Evolutionary conservation across 2,113 vertebrate species (phyloP).

Genomic region (Gallinago paraguaiae): DNA sequence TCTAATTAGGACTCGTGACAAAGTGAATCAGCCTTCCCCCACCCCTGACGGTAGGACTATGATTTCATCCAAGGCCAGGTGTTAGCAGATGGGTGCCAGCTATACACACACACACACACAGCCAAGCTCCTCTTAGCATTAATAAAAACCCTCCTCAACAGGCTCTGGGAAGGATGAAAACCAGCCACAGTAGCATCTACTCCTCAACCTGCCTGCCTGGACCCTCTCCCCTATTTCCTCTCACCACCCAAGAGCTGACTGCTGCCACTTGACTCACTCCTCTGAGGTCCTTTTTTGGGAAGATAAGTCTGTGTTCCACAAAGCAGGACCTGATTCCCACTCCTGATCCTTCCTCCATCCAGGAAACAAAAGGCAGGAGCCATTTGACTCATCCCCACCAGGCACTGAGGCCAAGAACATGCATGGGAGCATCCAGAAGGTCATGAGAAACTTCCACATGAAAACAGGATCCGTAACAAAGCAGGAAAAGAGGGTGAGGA

Average conservation of each 20-base stretch:
- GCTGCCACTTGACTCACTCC: neutral
- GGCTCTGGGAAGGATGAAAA: neutral
- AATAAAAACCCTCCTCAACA: neutral
- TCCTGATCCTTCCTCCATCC: neutral
- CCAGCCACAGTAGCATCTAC: fast-evolving
- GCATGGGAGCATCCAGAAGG: neutral
- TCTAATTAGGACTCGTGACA: neutral
- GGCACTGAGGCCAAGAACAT: neutral
- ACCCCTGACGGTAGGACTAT: neutral
- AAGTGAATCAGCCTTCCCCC: neutral
- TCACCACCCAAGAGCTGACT: neutral
- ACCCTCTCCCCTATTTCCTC: neutral
- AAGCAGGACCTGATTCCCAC: neutral
- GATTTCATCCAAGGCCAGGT: conserved; percentile 30
- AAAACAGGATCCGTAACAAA: neutral
- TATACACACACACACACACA: fast-evolving
- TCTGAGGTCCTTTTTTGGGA: neutral
- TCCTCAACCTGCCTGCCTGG: neutral
- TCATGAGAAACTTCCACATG: neutral
- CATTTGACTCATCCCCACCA: neutral
- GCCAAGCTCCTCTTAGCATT: neutral
- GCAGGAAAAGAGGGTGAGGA: neutral
- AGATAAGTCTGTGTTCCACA: neutral
- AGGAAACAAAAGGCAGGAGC: neutral
- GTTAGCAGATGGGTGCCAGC: conserved; percentile 23